Base-by-base conservation (phyloP, 2,113 vertebrate genomes). In the Jaculus jaculus region DNA sequence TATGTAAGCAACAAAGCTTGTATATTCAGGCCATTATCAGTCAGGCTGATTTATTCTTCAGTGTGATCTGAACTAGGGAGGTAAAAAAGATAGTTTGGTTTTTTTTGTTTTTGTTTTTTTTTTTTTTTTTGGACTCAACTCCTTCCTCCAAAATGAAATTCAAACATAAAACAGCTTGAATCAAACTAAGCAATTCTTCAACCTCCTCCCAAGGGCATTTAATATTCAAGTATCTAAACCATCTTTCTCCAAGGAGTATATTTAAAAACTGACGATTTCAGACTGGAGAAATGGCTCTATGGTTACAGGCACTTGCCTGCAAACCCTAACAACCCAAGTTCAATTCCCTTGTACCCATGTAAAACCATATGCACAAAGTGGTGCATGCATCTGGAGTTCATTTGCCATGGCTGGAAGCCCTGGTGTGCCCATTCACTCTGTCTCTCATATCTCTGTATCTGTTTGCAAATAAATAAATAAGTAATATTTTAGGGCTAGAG, bases 141-240 rank as follows among this genome's bases (percentile, higher is more conserved):
- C 42, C 54, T 84, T 61, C 60, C 66, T 95, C 66, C 23, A 58
- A 63, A 94, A 86, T 85, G 63, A 92, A 95, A 87, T 13, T 24
- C 15, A 65, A 90, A 74, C 60, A 68, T 20, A 54, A 54, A 54
- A 26, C 42, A 95, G 85, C 7, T 93, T 74, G 83, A 58, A 75
- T 26, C 51, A 92, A 92, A 93, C 78, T 17, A 89, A 94, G 72
- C 42, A 94, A 90, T 79, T 94, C 51, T 90, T 85, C 65, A 75
- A 87, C 16, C 37, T 26, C 51, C 94, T 60, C 71, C 13, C 79
- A 87, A 39, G 83, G 54, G n/a, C 54, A 54, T 17, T 95, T 90
- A 69, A 85, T 71, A 85, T 72, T 68, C 65, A 94, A 80, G 58
- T 20, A 77, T 9, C 84, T 82, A 32, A 63, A 90, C 69, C 60